A percentile compares a stretch with the other conserved stretches of the same genome.
phyloP scores from a whole-genome alignment of 1,140 invertebrate species.

The Drepana arcuata region DNA sequence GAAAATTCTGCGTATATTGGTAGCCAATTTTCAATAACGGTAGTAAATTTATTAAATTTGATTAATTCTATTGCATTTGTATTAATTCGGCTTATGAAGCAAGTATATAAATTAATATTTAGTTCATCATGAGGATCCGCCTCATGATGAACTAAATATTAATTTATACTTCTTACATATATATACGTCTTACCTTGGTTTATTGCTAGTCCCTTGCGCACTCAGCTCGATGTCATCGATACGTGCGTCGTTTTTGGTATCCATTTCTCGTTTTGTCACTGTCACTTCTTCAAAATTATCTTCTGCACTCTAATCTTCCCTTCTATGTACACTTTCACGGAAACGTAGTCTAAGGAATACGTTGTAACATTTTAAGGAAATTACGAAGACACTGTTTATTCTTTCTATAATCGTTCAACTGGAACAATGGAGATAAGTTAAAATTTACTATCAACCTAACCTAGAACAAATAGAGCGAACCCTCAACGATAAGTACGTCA shows the following conservation, averaged over 20 bases:
- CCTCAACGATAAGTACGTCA: too few species aligned
- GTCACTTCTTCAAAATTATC: conserved; percentile 14
- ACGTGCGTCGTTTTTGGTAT: conserved; percentile 45
- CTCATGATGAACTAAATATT: neutral
- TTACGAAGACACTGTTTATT: conserved; percentile 36
- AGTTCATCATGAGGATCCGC: neutral
- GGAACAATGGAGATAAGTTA: conserved; percentile 7
- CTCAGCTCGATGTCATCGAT: conserved; percentile 58
- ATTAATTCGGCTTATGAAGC: neutral
- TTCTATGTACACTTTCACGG: too few species aligned
- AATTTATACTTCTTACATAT: too few species aligned
- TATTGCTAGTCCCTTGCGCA: conserved; percentile 45
- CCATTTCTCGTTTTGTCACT: conserved; percentile 32
- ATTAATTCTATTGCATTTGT: too few species aligned
- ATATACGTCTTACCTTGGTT: conserved; percentile 36
- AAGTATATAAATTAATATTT: neutral
- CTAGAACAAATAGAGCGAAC: too few species aligned
- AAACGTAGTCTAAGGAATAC: conserved; percentile 31
- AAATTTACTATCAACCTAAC: too few species aligned
- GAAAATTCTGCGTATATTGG: too few species aligned
- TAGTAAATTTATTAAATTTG: too few species aligned
- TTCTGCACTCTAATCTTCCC: conserved; percentile 15
- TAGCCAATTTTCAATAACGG: too few species aligned
- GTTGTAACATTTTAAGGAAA: conserved; percentile 52
- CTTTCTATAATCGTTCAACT: conserved; percentile 27